Percentiles rank a stretch among this genome's conserved stretches.
Evolutionary conservation across 2,888 invertebrate genomes (phyloP).

Genomic region (Pachycephus smyrnensis): DNA sequence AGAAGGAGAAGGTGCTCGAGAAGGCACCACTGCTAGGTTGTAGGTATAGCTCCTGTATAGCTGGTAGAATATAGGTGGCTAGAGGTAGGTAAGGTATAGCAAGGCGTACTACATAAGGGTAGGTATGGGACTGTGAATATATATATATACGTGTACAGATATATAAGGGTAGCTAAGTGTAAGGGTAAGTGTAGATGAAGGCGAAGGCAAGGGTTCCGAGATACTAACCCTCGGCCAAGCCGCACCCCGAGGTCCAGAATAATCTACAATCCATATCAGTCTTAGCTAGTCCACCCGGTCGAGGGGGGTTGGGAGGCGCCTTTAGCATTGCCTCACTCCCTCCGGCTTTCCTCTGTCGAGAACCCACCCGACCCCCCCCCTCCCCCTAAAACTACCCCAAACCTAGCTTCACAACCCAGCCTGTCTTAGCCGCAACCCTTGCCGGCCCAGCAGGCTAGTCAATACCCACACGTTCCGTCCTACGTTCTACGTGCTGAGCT

Average conservation of each 20-base stretch:
- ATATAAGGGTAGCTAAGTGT: background rate
- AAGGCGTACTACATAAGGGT: background rate
- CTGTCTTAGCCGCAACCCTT: constrained; percentile 66
- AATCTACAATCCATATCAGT: constrained; percentile 68
- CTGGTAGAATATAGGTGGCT: background rate
- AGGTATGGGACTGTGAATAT: background rate
- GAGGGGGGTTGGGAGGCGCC: constrained; percentile 43
- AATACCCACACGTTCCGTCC: constrained; percentile 59
- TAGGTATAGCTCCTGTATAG: background rate
- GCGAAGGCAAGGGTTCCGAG: constrained; percentile 44
- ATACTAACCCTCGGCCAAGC: constrained; percentile 65
- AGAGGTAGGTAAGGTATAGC: background rate
- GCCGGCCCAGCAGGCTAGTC: constrained; percentile 61
- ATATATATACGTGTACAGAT: background rate
- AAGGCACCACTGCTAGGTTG: background rate
- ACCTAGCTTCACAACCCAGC: constrained; percentile 34
- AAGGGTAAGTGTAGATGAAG: constrained; percentile 19
- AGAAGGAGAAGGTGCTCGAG: constrained; percentile 39
- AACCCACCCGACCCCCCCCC: constrained; percentile 37
- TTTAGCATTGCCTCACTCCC: constrained; percentile 43
- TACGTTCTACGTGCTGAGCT: constrained; percentile 53
- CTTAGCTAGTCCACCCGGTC: constrained; percentile 60
- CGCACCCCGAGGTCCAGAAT: constrained; percentile 67
- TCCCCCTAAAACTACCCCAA: constrained; percentile 12
- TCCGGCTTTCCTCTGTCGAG: constrained; percentile 29